These are phyloP conservation scores for Phrynocephalus forsythii DNA, from an alignment of 2,797 vertebrate species.

Conservation along the genomic window DNA sequence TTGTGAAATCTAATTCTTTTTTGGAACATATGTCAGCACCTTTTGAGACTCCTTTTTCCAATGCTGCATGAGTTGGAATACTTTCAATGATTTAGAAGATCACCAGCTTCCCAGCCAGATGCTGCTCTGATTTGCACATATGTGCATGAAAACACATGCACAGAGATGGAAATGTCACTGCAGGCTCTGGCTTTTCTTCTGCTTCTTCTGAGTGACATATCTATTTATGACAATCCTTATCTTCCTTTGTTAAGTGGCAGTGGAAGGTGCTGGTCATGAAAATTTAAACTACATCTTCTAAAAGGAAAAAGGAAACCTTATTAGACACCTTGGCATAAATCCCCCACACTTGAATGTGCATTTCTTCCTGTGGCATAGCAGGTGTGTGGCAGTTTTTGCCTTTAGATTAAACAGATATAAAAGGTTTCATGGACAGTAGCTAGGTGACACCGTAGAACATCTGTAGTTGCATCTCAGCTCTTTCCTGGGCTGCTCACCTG, in stretches of 20 bases:
- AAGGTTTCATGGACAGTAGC: background rate
- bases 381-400: background rate
- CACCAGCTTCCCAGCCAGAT: constrained; percentile 5
- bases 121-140: background rate
- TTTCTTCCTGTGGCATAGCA: background rate
- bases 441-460: background rate
- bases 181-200: background rate
- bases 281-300: constrained; percentile 40
- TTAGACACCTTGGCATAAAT: background rate
- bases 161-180: background rate
- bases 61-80: constrained; percentile 4
- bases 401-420: background rate
- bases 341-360: background rate
- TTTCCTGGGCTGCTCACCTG: too few species aligned
- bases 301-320: constrained; percentile 30
- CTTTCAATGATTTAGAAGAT: constrained; percentile 46
- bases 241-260: constrained; percentile 29
- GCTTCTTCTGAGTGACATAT: constrained; percentile 8
- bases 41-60: constrained; percentile 39
- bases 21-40: constrained; percentile 17
- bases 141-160: background rate
- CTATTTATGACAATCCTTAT: background rate
- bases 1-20: constrained; percentile 44
- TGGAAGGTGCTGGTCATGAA: constrained; percentile 3
- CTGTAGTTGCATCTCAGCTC: background rate